Conservation (phyloP, 2,113 vertebrate species). For the Indri indri region DNA sequence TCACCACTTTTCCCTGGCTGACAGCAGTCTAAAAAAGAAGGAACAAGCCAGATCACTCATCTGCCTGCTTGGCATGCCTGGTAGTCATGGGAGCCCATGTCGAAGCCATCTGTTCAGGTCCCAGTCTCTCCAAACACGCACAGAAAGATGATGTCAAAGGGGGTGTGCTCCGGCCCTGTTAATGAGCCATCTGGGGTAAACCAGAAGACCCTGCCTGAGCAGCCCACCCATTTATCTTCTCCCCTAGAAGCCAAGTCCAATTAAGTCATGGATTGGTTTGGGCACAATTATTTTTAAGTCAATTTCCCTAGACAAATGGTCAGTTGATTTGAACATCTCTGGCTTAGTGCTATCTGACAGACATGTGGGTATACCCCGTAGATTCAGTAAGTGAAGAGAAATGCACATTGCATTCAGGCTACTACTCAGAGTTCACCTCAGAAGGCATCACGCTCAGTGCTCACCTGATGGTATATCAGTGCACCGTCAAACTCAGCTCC, state of each 20-base stretch:
- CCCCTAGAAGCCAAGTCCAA: not conserved
- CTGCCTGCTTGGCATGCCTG: slow-evolving; percentile 71
- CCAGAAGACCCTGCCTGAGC: not conserved
- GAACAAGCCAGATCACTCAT: slow-evolving; percentile 76
- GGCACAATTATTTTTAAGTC: not conserved
- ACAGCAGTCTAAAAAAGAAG: slow-evolving; percentile 70
- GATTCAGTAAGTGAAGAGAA: not conserved
- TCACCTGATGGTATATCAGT: not conserved
- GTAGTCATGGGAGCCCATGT: slow-evolving; percentile 72
- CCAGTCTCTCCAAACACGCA: slow-evolving; percentile 61
- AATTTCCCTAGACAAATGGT: slow-evolving; percentile 2
- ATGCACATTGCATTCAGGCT: not conserved
- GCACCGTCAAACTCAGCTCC: not conserved
- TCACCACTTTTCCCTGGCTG: slow-evolving; percentile 65
- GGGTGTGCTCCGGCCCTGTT: not conserved
- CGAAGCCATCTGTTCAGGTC: slow-evolving; percentile 74
- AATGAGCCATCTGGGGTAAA: slow-evolving; percentile 31
- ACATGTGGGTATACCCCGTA: not conserved
- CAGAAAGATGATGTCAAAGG: slow-evolving; percentile 59
- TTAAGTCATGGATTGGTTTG: not conserved
- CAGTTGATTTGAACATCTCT: not conserved
- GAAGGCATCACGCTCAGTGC: not conserved
- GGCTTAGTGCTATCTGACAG: not conserved
- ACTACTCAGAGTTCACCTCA: not conserved
- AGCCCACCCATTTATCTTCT: not conserved